Evolutionary conservation across 2,888 invertebrate genomes (phyloP).

Genomic region (Zeuzera pyrina): DNA sequence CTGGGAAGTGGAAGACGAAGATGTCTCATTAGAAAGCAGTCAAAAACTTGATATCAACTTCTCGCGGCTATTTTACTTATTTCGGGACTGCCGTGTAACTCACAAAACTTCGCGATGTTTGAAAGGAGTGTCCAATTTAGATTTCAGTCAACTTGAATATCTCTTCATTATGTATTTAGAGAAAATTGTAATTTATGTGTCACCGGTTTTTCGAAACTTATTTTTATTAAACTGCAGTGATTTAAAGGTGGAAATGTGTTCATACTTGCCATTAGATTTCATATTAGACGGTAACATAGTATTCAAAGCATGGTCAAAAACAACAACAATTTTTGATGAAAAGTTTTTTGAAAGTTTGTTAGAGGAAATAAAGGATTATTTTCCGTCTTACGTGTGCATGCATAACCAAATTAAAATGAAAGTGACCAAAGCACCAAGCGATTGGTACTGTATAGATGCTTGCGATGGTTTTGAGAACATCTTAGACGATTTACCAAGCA

Average conservation of each 20-base stretch:
- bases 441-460: slow-evolving; percentile 32
- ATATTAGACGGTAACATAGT: slow-evolving; percentile 31
- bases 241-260: slow-evolving; percentile 20
- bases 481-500: slow-evolving; percentile 21
- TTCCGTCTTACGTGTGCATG: slow-evolving; percentile 32
- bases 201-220: slow-evolving; percentile 23
- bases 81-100: slow-evolving; percentile 27
- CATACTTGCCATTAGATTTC: slow-evolving; percentile 23
- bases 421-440: slow-evolving; percentile 20
- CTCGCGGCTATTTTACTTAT: slow-evolving; percentile 18
- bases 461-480: slow-evolving; percentile 25
- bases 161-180: slow-evolving; percentile 34
- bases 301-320: slow-evolving; percentile 33
- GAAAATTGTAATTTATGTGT: slow-evolving; percentile 26
- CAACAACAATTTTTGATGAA: slow-evolving; percentile 22
- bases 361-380: slow-evolving; percentile 26
- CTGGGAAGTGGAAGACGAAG: slow-evolving; percentile 15
- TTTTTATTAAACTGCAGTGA: slow-evolving; percentile 23
- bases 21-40: slow-evolving; percentile 7
- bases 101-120: slow-evolving; percentile 23
- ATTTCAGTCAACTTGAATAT: slow-evolving; percentile 28
- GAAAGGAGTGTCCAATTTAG: slow-evolving; percentile 23
- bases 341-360: slow-evolving; percentile 20
- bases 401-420: slow-evolving; percentile 21
- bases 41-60: slow-evolving; percentile 14